Conservation (phyloP, 2,113 vertebrate genomes). For the Austrofundulus limnaeus region DNA sequence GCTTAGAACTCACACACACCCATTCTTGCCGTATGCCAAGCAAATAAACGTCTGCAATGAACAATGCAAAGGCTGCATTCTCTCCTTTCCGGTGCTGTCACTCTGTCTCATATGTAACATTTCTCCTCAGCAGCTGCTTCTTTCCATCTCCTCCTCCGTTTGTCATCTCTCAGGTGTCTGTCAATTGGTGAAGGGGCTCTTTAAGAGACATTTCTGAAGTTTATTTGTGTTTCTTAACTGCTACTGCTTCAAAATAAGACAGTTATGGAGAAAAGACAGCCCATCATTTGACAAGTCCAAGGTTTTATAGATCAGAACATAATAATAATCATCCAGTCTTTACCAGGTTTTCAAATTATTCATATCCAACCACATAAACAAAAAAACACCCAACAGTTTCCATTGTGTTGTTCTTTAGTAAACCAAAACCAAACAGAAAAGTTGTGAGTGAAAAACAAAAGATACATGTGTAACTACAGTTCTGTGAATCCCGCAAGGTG, state of each 20-base stretch:
- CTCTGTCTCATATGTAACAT: constrained; percentile 41
- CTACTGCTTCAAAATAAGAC: not conserved
- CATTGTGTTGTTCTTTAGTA: too few species aligned
- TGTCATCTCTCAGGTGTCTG: constrained; percentile 62
- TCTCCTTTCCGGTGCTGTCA: constrained; percentile 32
- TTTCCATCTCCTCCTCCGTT: constrained; percentile 55
- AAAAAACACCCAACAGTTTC: too few species aligned
- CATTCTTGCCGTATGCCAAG: constrained; percentile 45
- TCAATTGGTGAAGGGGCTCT: constrained; percentile 50
- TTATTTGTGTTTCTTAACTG: not conserved
- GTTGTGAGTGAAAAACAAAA: too few species aligned
- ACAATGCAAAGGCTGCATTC: constrained; percentile 72
- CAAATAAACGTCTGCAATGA: constrained; percentile 81
- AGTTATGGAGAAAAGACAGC: not conserved
- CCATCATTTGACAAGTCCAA: too few species aligned
- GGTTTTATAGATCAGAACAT: too few species aligned
- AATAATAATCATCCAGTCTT: too few species aligned
- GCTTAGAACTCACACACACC: constrained; percentile 35
- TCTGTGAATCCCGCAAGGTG: too few species aligned
- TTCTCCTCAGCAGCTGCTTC: constrained; percentile 60
- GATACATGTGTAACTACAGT: too few species aligned
- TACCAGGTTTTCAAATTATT: too few species aligned
- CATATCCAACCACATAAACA: too few species aligned
- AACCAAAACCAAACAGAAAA: too few species aligned
- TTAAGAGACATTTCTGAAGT: constrained; percentile 23